Base-by-base conservation (phyloP, 2,797 vertebrate genomes). In the Falco rusticolus region DNA sequence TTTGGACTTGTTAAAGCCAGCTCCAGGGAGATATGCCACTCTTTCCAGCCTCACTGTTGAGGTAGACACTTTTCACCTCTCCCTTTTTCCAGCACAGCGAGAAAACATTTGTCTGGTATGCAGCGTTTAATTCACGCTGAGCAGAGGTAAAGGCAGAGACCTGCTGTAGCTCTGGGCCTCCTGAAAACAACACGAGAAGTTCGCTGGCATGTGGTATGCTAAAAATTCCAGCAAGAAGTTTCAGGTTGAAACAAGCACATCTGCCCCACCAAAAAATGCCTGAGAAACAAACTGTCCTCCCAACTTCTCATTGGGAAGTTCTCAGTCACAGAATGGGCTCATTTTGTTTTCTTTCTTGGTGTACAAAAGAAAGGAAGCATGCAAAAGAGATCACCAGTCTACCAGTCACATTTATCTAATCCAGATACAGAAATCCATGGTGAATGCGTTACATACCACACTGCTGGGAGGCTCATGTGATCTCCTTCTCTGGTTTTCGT, bases 241-340 rank as follows among this genome's bases (percentile, higher is more conserved):
- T 75, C 90, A 57, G 20, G 77, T 65, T 84, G 61, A 84, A 95
- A 95, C 48, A 85, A 68, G 60, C 16, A 72, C 12, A 25, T 7
- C 2, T 39, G 33, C 33, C 53, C 39, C 84, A 61, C 41, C 26
- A 63, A 91, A 92, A 75, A 61, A 57, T 2, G 2, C 20, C 33
- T 31, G 54, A 88, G 65, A 90, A 86, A 80, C 6, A 64, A 77
- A 56, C n/a, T 50, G 33, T 70, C 25, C 43, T 94, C 25, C 39
- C 14, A 70, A 1, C 3, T 50, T 51, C 53, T 56, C 24, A 15
- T 3, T 41, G 47, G 34, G 48, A 90, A 84, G 33, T 43, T 59
- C 34, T 54, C 41, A 47, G 34, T 17, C 65, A 81, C 9, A 48
- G 25, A 77, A 75, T 2, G 7, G n/a, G 11, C 14, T 83, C 5